Evolutionary conservation across 2,113 vertebrate species (phyloP), one percentile per base, ranked within the genome.

Genomic region (Rutilus rutilus): DNA sequence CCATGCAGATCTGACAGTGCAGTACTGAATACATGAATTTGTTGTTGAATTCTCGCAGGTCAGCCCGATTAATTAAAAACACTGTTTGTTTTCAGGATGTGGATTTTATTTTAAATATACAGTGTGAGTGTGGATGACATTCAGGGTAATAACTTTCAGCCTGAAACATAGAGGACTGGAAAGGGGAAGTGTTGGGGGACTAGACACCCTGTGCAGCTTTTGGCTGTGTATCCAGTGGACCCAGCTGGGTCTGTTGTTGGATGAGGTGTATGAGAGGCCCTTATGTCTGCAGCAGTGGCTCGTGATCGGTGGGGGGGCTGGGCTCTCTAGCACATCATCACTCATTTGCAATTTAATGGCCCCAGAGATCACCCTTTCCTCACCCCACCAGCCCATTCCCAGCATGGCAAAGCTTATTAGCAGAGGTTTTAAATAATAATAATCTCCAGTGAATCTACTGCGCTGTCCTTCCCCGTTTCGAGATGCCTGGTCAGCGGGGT

Each of bases 341-440:
- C 92, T 93, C 89, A 94, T 94, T 95, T 95, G 92, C 93, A 95
- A 93, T 95, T 95, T 92, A 95, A 95, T 94, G 92, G 93, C 93
- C 92, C 94, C 83, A 85, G 92, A 94, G 93, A 91, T 93, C 92
- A 82, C 45, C 60, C 92, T 91, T 88, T 88, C 90, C 90, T 78
- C 90, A 91, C 88, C 90, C 91, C 89, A 77, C 82, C 78, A 85
- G 81, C 91, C 89, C 91, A 89, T 93, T 92, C 92, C 92, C 92
- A 75, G 89, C 77, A 92, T 92, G 92, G 92, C 92, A 90, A 88
- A 91, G 91, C 91, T 92, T 92, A 94, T 95, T 95, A 94, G 91
- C 93, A 93, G 90, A 91, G 91, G 89, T 87, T 91, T 94, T 94
- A 94, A 94, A 93, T 94, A 93, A 93, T 94, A 93, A 93, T 92